Evolutionary conservation across 1,140 invertebrate species (phyloP).

Genomic region (Mylabris phalerata): DNA sequence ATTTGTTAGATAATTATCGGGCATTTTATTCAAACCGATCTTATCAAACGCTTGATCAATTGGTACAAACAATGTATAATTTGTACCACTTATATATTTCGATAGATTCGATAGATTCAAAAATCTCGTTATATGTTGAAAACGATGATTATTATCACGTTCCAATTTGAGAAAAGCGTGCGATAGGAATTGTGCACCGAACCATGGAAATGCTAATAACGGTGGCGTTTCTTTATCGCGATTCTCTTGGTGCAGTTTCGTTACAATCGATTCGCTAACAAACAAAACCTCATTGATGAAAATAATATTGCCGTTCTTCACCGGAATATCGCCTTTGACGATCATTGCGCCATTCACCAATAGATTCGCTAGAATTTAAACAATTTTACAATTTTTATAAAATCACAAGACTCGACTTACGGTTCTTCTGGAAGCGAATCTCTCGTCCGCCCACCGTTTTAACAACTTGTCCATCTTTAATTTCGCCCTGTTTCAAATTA

Average conservation of each 20-base stretch:
- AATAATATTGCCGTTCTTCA: constrained; percentile 53
- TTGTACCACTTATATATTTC: constrained; percentile 50
- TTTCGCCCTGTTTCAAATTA: constrained; percentile 49
- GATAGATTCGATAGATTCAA: constrained; percentile 53
- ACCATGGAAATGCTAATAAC: constrained; percentile 56
- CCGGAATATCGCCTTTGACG: constrained; percentile 52
- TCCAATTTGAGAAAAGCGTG: constrained; percentile 55
- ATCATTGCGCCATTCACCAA: constrained; percentile 52
- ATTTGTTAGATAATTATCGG: constrained; percentile 51
- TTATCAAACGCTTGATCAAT: constrained; percentile 52
- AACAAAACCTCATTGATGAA: constrained; percentile 55
- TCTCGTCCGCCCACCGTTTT: constrained; percentile 51
- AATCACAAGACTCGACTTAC: constrained; percentile 39
- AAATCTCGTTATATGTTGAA: constrained; percentile 52
- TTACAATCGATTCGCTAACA: constrained; percentile 52
- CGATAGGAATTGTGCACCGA: constrained; percentile 54
- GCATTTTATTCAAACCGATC: constrained; percentile 47
- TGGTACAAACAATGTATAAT: constrained; percentile 59
- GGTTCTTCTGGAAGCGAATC: constrained; percentile 48
- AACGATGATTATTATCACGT: constrained; percentile 43
- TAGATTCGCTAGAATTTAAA: constrained; percentile 39
- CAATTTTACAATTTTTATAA: no score
- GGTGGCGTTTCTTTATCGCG: constrained; percentile 57
- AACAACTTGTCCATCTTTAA: constrained; percentile 47
- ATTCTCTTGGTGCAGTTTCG: constrained; percentile 52